Evolutionary conservation across 2,888 invertebrate genomes (phyloP).

Genomic region (Cabera pusaria): DNA sequence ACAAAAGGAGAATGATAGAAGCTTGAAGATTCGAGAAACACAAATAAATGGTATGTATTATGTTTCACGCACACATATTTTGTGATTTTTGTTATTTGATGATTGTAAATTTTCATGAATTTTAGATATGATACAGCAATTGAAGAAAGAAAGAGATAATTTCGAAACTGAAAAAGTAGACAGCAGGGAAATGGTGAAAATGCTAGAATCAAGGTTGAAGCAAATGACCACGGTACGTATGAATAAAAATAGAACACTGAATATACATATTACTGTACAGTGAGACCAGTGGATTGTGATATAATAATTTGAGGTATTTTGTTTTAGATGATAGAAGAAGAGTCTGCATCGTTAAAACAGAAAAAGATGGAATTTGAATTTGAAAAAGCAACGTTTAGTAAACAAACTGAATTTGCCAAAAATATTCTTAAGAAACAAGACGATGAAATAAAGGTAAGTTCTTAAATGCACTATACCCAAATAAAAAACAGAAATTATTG

Average conservation of each 20-base stretch:
- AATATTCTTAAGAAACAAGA: constrained; percentile 82
- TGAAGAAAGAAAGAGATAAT: constrained; percentile 80
- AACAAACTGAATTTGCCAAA: constrained; percentile 84
- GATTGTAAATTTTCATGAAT: background rate
- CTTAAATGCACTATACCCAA: too few relatives aligned
- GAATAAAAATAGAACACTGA: background rate
- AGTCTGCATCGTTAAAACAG: constrained; percentile 75
- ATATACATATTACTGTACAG: background rate
- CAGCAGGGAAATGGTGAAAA: constrained; percentile 76
- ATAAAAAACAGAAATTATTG: too few relatives aligned
- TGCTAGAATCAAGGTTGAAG: constrained; percentile 81
- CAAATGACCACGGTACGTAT: constrained; percentile 80
- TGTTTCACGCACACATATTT: too few relatives aligned
- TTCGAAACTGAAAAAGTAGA: constrained; percentile 82
- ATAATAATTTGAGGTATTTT: constrained; percentile 15
- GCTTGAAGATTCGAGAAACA: constrained; percentile 77
- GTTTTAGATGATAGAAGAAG: constrained; percentile 76
- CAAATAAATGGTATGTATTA: constrained; percentile 81
- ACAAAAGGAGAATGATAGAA: constrained; percentile 70
- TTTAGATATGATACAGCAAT: constrained; percentile 79
- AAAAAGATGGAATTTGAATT: constrained; percentile 84
- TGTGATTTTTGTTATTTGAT: too few relatives aligned
- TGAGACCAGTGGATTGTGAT: background rate
- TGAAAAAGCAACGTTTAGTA: constrained; percentile 83
- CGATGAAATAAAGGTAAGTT: constrained; percentile 82